Base-by-base conservation (phyloP, 2,797 vertebrate species). In the Strix occidentalis region DNA sequence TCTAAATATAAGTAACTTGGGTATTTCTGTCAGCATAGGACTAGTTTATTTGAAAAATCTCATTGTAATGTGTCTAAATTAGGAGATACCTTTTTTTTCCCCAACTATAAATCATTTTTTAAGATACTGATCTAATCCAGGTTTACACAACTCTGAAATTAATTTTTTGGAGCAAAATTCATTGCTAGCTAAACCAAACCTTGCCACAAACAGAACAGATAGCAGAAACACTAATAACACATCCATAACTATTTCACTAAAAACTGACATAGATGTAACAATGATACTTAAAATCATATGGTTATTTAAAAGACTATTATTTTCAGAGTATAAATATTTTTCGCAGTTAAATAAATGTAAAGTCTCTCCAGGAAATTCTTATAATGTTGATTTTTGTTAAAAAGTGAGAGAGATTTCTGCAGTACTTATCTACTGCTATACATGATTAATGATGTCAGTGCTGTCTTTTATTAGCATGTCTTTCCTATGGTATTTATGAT, bases 401-500 rank as follows among this genome's bases (percentile, higher is more conserved):
- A 80, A 87, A 84, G 29, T 20, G 23, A 58, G 41, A 92, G 48
- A 64, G 33, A 76, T 69, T 90, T 84, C 79, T 84, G 58, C 80
- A 65, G 56, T 89, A 78, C 90, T 90, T 88, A 61, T 74, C 23
- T 71, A 79, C 45, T 96, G 10, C 7, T 81, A 56, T 53, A 50
- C 31, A 50, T 81, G 57, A 88, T 79, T 72, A 91, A 90, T 71
- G 54, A 41, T 84, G 37, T 75, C 61, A 81, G 46, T 48, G 26
- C 50, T 93, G 43, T n/a, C 68, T 90, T 91, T 88, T 90, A 91
- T 95, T 87, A 78, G 29, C 63, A 39, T 77, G 39, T 45, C 83
- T 86, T 77, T 81, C 39, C 48, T 83, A 57, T 35, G 45, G 37
- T 77, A 80, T 95, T 91, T 86, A 84, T 89, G 77, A 71, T 45